These are phyloP conservation scores for Notoglanidium macrostoma DNA, from an alignment of 2,797 vertebrate genomes.

Conservation along the genomic window DNA sequence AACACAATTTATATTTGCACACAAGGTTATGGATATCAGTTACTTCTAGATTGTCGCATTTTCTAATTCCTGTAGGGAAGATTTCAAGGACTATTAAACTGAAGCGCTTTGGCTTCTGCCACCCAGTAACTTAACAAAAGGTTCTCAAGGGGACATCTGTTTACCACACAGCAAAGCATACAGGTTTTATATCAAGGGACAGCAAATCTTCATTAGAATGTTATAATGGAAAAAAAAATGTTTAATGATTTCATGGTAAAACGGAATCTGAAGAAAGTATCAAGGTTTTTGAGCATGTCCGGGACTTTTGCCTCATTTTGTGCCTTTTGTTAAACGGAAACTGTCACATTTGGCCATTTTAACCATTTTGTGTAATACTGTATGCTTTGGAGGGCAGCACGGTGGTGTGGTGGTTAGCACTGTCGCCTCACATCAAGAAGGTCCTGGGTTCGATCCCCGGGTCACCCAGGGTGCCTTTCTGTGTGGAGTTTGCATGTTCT, in stretches of 20 bases:
- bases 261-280: neutral
- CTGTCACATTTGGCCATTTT: neutral
- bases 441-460: too few species aligned
- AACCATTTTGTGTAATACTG: neutral
- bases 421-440: too few species aligned
- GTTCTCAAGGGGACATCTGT: neutral
- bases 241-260: neutral
- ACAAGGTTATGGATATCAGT: neutral
- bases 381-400: neutral
- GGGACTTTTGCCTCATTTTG: neutral
- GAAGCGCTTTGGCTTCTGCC: neutral
- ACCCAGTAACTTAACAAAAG: neutral
- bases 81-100: neutral
- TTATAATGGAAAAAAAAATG: neutral
- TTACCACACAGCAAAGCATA: neutral
- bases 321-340: too few species aligned
- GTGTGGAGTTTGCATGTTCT: too few species aligned
- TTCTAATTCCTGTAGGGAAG: neutral
- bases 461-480: too few species aligned
- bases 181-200: neutral
- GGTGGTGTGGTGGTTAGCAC: too few species aligned
- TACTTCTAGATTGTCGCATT: neutral
- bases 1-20: neutral
- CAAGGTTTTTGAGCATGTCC: neutral
- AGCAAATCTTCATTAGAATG: neutral